phyloP scores from a whole-genome alignment of 2,888 invertebrate species.

The Psylliodes chrysocephalus region DNA sequence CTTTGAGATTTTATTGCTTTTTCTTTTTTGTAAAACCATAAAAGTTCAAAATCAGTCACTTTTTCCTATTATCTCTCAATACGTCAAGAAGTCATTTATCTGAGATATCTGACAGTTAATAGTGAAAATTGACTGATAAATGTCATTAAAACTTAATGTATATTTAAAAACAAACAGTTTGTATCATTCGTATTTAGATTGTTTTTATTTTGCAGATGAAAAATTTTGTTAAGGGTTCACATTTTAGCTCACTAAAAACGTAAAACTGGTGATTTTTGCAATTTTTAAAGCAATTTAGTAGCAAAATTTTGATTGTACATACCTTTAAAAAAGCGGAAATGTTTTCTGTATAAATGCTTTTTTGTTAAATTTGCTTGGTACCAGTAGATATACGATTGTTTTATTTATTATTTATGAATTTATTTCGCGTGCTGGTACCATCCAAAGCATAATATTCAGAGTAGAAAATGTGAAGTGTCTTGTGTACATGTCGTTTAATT shows the following conservation, averaged over 20 bases:
- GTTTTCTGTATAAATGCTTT: slow-evolving; percentile 36
- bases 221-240: slow-evolving; percentile 14
- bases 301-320: slow-evolving; percentile 28
- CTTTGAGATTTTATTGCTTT: no score
- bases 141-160: no score
- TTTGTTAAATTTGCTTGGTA: slow-evolving; percentile 44
- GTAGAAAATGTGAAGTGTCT: slow-evolving; percentile 60
- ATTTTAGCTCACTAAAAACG: slow-evolving; percentile 27
- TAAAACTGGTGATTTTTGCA: slow-evolving; percentile 18
- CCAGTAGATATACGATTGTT: slow-evolving; percentile 32
- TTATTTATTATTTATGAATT: slow-evolving; percentile 43
- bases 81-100: no score
- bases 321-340: slow-evolving; percentile 12
- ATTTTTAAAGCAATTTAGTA: slow-evolving; percentile 28
- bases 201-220: not conserved
- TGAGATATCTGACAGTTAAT: no score
- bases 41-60: no score
- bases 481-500: slow-evolving; percentile 64
- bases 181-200: no score
- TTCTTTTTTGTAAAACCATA: no score
- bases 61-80: no score
- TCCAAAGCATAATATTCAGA: slow-evolving; percentile 45
- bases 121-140: no score
- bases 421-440: slow-evolving; percentile 44
- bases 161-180: no score